Conservation (phyloP, 2,113 vertebrate genomes). For the Sakesphorus luctuosus region DNA sequence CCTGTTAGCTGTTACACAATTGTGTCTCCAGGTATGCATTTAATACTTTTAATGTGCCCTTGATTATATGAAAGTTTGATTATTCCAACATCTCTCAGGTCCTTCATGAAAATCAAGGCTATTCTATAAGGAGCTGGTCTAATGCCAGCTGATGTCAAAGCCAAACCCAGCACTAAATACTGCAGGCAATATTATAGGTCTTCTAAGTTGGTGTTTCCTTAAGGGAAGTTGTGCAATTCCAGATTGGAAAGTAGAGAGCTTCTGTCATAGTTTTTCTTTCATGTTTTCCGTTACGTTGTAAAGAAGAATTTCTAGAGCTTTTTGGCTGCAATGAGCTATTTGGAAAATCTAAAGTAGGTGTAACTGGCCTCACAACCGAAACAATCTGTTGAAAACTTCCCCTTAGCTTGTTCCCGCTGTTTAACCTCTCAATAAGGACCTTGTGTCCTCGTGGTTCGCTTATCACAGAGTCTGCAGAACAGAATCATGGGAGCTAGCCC, state of each 20-base stretch:
- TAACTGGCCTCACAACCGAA: not conserved
- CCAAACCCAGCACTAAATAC: not conserved
- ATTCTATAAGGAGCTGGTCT: not conserved
- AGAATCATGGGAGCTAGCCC: not conserved
- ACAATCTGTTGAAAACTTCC: not conserved
- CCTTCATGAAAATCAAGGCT: constrained; percentile 1
- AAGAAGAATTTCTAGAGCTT: not conserved
- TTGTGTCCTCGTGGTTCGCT: not conserved
- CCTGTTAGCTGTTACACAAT: not conserved
- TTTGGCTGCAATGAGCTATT: not conserved
- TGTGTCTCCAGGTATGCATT: not conserved
- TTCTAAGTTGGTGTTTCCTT: not conserved
- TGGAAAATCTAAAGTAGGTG: not conserved
- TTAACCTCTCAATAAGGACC: not conserved
- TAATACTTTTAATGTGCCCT: constrained; percentile 8
- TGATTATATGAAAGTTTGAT: constrained; percentile 20
- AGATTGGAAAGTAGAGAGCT: not conserved
- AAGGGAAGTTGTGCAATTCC: not conserved
- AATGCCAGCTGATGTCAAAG: constrained; percentile 1
- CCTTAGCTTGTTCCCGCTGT: not conserved
- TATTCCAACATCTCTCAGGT: not conserved
- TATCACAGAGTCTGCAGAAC: not conserved
- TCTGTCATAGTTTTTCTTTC: not conserved
- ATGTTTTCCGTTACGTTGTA: not conserved
- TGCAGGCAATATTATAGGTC: not conserved